Evolutionary conservation across 2,888 invertebrate genomes (phyloP).

Genomic region (Pheosia gnoma): DNA sequence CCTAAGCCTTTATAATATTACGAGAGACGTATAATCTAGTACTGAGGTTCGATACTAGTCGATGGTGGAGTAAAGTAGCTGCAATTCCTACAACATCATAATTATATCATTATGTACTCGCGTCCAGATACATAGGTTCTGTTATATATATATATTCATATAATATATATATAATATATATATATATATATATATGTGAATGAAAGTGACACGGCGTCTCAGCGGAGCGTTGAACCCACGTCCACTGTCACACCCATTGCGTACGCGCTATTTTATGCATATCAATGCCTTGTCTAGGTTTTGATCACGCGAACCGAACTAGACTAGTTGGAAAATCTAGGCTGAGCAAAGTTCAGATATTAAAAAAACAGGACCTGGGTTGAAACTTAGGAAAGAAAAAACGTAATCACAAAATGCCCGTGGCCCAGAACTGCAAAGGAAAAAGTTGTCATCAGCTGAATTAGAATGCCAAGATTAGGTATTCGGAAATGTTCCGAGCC

Average conservation of each 20-base stretch:
- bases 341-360: neutral
- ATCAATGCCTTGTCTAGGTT: neutral
- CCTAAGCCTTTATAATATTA: too few species aligned
- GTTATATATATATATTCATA: slow-evolving; percentile 37
- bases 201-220: slow-evolving; percentile 8
- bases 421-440: neutral
- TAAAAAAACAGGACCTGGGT: neutral
- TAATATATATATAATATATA: too few species aligned
- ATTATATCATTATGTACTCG: slow-evolving; percentile 32
- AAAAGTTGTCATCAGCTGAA: too few species aligned
- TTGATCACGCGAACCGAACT: neutral
- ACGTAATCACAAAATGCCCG: neutral
- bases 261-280: neutral
- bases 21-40: too few species aligned
- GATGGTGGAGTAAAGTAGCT: neutral
- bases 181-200: slow-evolving; percentile 25
- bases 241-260: slow-evolving; percentile 19
- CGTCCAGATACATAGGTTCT: slow-evolving; percentile 36
- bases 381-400: neutral
- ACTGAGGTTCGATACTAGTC: neutral
- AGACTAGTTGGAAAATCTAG: neutral
- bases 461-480: too few species aligned
- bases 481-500: too few species aligned
- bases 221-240: slow-evolving; percentile 45
- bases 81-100: slow-evolving; percentile 8